These are phyloP conservation scores for Biston stratarius DNA, from an alignment of 2,888 invertebrate genomes.

Conservation along the genomic window DNA sequence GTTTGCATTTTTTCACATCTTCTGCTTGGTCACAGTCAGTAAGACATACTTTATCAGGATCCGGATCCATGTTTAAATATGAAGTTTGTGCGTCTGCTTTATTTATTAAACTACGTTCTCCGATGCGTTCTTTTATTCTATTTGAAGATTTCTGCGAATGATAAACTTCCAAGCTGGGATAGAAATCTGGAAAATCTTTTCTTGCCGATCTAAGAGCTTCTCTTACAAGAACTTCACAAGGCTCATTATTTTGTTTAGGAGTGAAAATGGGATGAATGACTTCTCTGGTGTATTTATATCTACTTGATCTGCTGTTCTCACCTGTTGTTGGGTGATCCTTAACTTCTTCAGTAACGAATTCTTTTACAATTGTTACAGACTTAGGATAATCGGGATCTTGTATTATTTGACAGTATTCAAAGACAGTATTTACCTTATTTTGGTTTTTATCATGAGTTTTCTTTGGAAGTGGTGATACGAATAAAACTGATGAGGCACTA, in stretches of 20 bases:
- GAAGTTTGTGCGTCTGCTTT: slow-evolving; percentile 38
- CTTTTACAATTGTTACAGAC: slow-evolving; percentile 52
- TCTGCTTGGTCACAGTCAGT: slow-evolving; percentile 3
- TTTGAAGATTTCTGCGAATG: slow-evolving; percentile 22
- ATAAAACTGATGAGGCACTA: slow-evolving; percentile 19
- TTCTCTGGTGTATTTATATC: slow-evolving; percentile 61
- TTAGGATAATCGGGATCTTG: slow-evolving; percentile 51
- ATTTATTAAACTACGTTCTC: slow-evolving; percentile 22
- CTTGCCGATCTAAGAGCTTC: slow-evolving; percentile 47
- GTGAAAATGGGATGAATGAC: slow-evolving; percentile 59
- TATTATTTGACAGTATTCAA: slow-evolving; percentile 54
- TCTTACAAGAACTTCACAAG: slow-evolving; percentile 51
- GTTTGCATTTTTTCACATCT: slow-evolving; percentile 17
- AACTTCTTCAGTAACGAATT: slow-evolving; percentile 54
- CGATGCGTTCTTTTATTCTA: slow-evolving; percentile 20
- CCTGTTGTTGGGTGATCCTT: slow-evolving; percentile 37
- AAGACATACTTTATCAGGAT: slow-evolving; percentile 14
- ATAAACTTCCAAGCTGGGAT: slow-evolving; percentile 43
- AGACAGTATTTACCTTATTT: slow-evolving; percentile 47
- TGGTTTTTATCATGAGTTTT: slow-evolving; percentile 43
- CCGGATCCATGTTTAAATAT: slow-evolving; percentile 20
- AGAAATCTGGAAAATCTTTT: slow-evolving; percentile 54
- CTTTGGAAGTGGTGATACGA: slow-evolving; percentile 40
- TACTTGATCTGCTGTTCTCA: slow-evolving; percentile 43
- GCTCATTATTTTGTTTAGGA: slow-evolving; percentile 46